Evolutionary conservation across 2,113 vertebrate genomes (phyloP), one percentile per base, ranked within the genome.

Genomic region (Ageneiosus marmoratus): DNA sequence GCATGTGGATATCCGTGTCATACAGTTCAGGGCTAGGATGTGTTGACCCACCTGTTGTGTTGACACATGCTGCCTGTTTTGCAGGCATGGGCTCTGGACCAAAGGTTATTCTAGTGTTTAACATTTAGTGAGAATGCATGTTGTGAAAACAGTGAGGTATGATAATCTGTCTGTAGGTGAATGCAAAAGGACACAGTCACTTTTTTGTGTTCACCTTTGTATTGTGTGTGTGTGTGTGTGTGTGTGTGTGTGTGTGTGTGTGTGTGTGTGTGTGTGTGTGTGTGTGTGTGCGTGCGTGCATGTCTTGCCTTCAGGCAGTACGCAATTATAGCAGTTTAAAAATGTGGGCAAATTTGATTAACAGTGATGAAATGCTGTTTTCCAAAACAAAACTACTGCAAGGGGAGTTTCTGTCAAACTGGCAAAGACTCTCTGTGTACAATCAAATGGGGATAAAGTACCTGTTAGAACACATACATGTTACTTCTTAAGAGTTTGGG

Each of bases 51-150:
- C 90, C 89, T 93, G 92, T 89, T 91, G 88, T 88, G 90, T 89
- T 92, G 93, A 93, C 90, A 91, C 86, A 83, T 77, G 85, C 80
- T 90, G 91, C 78, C 86, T 87, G 84, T 89, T 86, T 87, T 87
- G 84, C 72, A 87, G 84, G 83, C 72, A 72, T 34, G 80, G 62
- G 48, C 37, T 74, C 80, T 62, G 60, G 70, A n/a, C 27, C 63
- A 50, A 72, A 78, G 51, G 76, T 60, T n/a, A 58, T 60, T 46
- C 13, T 44, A 20, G 22, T 1, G 0, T 78, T 60, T 44, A 78
- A 27, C 37, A 11, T 4, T 16, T 44, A 46, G 10, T 56, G 48
- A 55, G 20, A 56, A 86, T 88, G 86, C 37, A 69, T 24, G 83
- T 90, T 91, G 87, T 86, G 73, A 80, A 84, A 92, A 90, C n/a